A percentile compares a stretch with the other conserved stretches of the same genome.
These are phyloP conservation scores for Suricata suricatta DNA, from an alignment of 2,113 vertebrate species.

Conservation along the genomic window DNA sequence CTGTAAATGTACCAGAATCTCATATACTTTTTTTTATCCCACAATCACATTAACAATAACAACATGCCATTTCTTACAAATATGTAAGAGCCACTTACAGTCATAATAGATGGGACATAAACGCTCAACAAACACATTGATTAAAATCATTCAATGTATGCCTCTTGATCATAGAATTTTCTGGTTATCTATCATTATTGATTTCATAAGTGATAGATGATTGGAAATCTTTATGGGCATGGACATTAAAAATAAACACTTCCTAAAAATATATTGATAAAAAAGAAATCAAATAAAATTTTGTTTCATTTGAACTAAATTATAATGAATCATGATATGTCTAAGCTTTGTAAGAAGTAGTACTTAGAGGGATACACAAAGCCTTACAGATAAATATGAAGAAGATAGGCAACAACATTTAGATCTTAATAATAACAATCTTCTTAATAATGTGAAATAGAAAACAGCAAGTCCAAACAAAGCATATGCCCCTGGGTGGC, in stretches of 20 bases:
- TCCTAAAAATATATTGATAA: background rate
- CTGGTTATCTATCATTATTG: background rate
- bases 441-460: background rate
- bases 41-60: background rate
- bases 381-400: background rate
- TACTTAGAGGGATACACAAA: background rate
- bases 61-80: background rate
- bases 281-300: too few species aligned
- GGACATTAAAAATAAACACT: background rate
- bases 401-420: background rate
- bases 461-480: background rate
- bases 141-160: background rate
- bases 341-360: too few species aligned
- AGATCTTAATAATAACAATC: background rate
- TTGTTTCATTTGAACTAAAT: too few species aligned
- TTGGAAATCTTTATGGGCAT: background rate
- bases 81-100: background rate
- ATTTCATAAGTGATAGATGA: background rate
- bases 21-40: background rate
- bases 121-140: background rate
- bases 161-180: background rate
- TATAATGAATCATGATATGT: too few species aligned
- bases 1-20: background rate
- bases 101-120: background rate
- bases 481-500: background rate